Base-by-base conservation (phyloP, 2,888 invertebrate species). In the Magallana nippona region DNA sequence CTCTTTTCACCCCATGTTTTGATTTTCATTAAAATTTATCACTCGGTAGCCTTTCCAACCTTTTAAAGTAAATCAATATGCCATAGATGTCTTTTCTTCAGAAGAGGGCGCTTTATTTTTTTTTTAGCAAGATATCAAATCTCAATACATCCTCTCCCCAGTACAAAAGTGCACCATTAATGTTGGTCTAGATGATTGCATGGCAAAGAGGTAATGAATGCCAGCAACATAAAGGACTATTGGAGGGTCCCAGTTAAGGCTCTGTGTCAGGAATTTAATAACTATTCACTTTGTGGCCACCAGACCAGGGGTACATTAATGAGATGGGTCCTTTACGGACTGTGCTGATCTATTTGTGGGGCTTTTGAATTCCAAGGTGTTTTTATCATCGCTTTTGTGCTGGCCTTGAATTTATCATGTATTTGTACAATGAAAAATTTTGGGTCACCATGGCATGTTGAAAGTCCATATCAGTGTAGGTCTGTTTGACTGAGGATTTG, bases 381-480 rank as follows among this genome's bases (percentile, higher is more conserved):
- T 55, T 79, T 27, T 55, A 56, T 57, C 79, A 79, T 55, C 15
- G 56, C 56, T 55, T 79, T 79, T 79, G 79, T 79, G 56, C 56
- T 17, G 56, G 82, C 82, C 60, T 55, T 82, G 63, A 82, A 82
- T 82, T 82, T 82, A 82, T 82, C 82, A 82, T 82, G 44, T 27
- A 55, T 32, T 82, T 83, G 82, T 80, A 85, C 82, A 85, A 83
- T 83, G 80, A 79, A 57, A 79, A 56, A 62, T 78, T 56, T 56
- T 78, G 55, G 71, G 83, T 81, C 71, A 83, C 79, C 57, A 71
- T 78, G 81, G 78, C 79, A 63, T 63, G 63, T 63, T 63, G 63
- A 44, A 44, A 63, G 22, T 63, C 27, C 63, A 19, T 63, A 63
- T 63, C 63, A 63, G 63, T 19, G 63, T 19, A 27, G 63, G 11